Evolutionary conservation across 2,797 vertebrate genomes (phyloP), one percentile per base, ranked within the genome.

Genomic region (Hypotaenidia philippensis): DNA sequence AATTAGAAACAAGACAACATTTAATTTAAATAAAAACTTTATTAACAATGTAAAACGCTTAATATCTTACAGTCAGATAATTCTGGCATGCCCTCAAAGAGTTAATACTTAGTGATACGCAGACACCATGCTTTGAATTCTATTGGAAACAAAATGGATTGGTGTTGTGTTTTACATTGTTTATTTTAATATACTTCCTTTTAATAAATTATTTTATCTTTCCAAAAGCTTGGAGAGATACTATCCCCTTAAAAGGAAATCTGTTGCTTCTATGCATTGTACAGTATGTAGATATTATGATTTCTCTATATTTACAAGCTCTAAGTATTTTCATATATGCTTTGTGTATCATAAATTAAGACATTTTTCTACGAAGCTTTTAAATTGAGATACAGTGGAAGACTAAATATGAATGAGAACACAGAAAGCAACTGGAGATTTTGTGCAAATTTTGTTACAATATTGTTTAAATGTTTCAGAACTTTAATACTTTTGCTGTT

Each of bases 11-110:
- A 86, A 93, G 89, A 95, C 75, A 94, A 89, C 23, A 90, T 47
- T 96, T 96, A 97, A 90, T 97, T 97, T 98, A 98, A 98, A 97
- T 98, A 98, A 98, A 98, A 97, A 70, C 63, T 98, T 98, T 98
- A 98, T 98, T 98, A 98, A 98, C 97, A 98, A 98, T 98, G 97
- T 98, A 98, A 98, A 98, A 98, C 72, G 52, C 95, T 96, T 97
- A 98, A 91, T 98, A 99, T 98, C 98, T 97, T 97, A 97, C 94
- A 97, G 91, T 98, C 97, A 97, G 97, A 97, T 98, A 98, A 97
- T 97, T 98, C 97, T 97, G 97, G 97, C 98, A 98, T 99, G 98
- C 98, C 98, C 98, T 98, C 75, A 97, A 98, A 98, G 98, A 98
- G 96, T 97, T 97, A 98, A 97, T 97, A 98, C 96, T 98, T 98